A percentile compares a stretch with the other conserved stretches of the same genome.
phyloP scores from a whole-genome alignment of 1,140 invertebrate genomes.

The Drosophila athabasca region DNA sequence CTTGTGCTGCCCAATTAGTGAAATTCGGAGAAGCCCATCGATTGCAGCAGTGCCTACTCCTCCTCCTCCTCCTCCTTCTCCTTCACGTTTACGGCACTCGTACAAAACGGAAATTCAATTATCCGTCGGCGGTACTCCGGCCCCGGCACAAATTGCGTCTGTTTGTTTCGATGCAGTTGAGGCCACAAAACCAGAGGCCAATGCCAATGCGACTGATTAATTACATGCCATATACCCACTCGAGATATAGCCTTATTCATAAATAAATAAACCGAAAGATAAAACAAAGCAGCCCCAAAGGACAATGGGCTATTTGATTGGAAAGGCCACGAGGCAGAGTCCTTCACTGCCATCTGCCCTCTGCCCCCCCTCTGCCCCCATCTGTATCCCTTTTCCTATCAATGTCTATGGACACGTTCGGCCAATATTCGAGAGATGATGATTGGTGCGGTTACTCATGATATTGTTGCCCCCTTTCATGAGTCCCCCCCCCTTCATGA shows the following conservation, averaged over 20 bases:
- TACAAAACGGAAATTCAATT: constrained; percentile 60
- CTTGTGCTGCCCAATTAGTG: constrained; percentile 21
- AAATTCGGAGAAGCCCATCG: constrained; percentile 29
- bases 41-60: constrained; percentile 34
- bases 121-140: constrained; percentile 44
- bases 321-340: neutral
- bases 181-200: constrained; percentile 30
- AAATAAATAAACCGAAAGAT: constrained; percentile 54
- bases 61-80: constrained; percentile 1
- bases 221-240: constrained; percentile 70
- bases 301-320: constrained; percentile 65
- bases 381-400: neutral
- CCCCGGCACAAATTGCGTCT: constrained; percentile 44
- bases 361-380: no score
- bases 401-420: constrained; percentile 40
- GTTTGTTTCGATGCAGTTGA: constrained; percentile 44
- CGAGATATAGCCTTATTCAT: constrained; percentile 37
- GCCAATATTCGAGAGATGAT: constrained; percentile 29
- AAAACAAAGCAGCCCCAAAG: constrained; percentile 27
- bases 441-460: constrained; percentile 33
- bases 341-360: no score
- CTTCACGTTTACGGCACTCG: neutral
- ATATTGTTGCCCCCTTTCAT: constrained; percentile 28
- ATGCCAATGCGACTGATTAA: constrained; percentile 63
- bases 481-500: neutral